phyloP scores from a whole-genome alignment of 2,113 vertebrate species.

The Pardalotus punctatus region DNA sequence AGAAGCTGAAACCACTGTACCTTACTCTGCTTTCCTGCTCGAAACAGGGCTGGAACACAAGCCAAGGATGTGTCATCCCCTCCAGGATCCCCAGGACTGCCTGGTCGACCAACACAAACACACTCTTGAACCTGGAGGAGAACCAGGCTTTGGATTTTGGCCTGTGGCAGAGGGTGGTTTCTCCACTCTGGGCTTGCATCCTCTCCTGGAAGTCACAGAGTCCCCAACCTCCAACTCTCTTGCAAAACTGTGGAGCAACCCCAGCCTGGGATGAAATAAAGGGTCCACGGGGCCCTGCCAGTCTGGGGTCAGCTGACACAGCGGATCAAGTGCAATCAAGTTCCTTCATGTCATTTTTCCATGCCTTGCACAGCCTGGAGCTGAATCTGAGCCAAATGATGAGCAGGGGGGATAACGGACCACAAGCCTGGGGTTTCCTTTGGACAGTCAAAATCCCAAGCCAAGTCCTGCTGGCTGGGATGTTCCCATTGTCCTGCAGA shows the following conservation, averaged over 20 bases:
- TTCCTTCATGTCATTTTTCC: neutral
- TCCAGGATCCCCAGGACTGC: neutral
- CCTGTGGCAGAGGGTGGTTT: neutral
- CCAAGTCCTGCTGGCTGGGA: neutral
- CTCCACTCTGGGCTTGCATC: neutral
- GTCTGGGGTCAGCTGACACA: neutral
- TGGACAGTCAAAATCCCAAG: neutral
- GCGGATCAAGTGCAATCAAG: neutral
- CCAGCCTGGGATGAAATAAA: neutral
- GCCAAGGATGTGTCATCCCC: neutral
- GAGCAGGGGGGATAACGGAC: neutral
- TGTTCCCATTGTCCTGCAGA: neutral
- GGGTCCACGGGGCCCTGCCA: neutral
- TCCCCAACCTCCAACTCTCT: neutral
- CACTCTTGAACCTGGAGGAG: neutral
- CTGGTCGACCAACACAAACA: neutral
- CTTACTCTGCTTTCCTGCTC: neutral
- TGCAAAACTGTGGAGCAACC: neutral
- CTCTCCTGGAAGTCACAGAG: constrained; percentile 8
- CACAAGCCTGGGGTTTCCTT: neutral
- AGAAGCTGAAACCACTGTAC: neutral
- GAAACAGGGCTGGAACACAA: neutral
- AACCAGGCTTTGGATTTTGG: neutral
- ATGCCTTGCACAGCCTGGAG: neutral
- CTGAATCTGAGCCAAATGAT: neutral